Conservation (phyloP, 1,140 invertebrate genomes). For the Philotrypesis tridentata region DNA sequence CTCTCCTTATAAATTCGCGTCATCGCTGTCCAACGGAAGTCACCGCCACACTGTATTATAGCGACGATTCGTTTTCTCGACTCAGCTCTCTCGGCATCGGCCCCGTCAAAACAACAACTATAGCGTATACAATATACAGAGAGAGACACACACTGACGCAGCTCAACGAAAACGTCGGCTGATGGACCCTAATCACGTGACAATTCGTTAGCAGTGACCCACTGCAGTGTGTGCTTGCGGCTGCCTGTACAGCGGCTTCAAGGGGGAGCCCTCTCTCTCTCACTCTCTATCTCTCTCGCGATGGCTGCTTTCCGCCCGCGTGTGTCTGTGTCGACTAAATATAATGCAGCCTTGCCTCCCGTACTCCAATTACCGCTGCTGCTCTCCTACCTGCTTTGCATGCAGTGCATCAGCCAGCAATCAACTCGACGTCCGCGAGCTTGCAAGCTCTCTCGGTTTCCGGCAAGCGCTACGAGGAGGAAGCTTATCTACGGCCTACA, state of each 20-base stretch:
- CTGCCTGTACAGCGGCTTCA: too few relatives aligned
- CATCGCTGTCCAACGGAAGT: constrained; percentile 35
- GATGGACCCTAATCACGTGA: constrained; percentile 66
- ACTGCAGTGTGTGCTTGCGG: constrained; percentile 54
- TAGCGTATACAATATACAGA: not conserved
- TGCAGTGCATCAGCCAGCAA: constrained; percentile 65
- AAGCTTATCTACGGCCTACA: not conserved
- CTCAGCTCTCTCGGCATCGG: too few relatives aligned
- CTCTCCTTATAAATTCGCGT: too few relatives aligned
- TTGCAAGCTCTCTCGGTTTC: constrained; percentile 10
- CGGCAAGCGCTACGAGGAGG: constrained; percentile 3
- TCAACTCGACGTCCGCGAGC: constrained; percentile 59
- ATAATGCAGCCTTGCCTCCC: constrained; percentile 70
- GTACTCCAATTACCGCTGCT: constrained; percentile 66
- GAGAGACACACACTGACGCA: not conserved
- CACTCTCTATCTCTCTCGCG: too few relatives aligned
- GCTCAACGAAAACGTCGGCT: constrained; percentile 41
- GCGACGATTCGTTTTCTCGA: too few relatives aligned
- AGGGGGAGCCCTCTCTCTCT: too few relatives aligned
- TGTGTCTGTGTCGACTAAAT: constrained; percentile 63
- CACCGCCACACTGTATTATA: too few relatives aligned
- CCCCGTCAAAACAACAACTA: not conserved
- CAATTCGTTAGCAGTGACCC: constrained; percentile 71
- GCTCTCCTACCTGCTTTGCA: constrained; percentile 66
- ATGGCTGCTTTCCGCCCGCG: not conserved